Evolutionary conservation across 2,113 vertebrate species (phyloP).

Genomic region (Epinephelus fuscoguttatus): DNA sequence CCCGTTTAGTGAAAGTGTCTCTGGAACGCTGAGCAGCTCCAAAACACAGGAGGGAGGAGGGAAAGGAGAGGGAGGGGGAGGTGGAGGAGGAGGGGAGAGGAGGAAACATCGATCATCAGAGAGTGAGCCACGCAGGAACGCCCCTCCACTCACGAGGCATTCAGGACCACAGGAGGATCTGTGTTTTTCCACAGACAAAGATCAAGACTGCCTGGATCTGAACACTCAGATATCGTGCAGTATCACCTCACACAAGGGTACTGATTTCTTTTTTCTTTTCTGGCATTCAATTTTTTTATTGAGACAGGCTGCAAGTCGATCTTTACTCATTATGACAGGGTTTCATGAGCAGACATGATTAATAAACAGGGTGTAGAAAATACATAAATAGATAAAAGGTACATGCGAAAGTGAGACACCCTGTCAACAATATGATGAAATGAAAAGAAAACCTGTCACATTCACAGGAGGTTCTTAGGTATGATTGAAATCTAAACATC

Average conservation of each 20-base stretch:
- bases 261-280: not conserved
- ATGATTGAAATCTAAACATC: not conserved
- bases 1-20: slow-evolving; percentile 78
- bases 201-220: slow-evolving; percentile 82
- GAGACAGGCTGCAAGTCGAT: too few relatives aligned
- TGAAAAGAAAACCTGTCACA: not conserved
- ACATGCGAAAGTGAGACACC: not conserved
- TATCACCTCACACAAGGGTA: slow-evolving; percentile 71
- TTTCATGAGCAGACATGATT: not conserved
- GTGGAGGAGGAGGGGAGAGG: slow-evolving; percentile 53
- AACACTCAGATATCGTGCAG: slow-evolving; percentile 62
- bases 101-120: slow-evolving; percentile 75
- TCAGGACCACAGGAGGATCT: slow-evolving; percentile 86
- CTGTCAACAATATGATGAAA: not conserved
- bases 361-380: not conserved
- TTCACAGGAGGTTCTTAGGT: not conserved
- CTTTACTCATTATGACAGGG: too few relatives aligned
- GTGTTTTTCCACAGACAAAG: slow-evolving; percentile 85
- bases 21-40: slow-evolving; percentile 24
- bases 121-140: slow-evolving; percentile 79
- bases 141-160: slow-evolving; percentile 82
- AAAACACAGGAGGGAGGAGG: slow-evolving; percentile 64
- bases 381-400: not conserved
- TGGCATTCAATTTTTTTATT: not conserved
- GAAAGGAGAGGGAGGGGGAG: slow-evolving; percentile 48